Base-by-base conservation (phyloP, 2,888 invertebrate genomes). In the Drosophila barbarae region DNA sequence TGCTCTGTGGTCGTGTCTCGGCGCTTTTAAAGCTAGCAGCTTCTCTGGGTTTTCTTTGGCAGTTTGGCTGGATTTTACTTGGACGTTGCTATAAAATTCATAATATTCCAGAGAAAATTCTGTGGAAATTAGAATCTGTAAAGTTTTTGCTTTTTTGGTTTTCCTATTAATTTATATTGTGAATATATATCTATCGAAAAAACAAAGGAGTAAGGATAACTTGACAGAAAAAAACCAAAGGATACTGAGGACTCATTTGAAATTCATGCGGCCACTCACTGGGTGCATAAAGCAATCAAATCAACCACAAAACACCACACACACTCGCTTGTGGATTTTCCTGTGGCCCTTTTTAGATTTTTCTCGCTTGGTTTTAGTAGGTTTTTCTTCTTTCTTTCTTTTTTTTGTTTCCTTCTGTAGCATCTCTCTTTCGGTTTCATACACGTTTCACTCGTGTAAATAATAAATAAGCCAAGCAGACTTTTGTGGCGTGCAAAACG, bases 271-370 rank as follows among this genome's bases (percentile, higher is more conserved):
- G 87, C 87, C 75, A 86, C 86, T 87, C 86, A 86, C 84, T 82
- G 86, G 85, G 86, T 86, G 87, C 86, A 86, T 86, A 86, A 86
- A 87, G 85, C 87, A 87, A 86, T 87, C 87, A 87, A 87, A 86
- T 87, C 87, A 85, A 85, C 85, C 85, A 77, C 85, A 85, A 61
- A 80, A 78, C 75, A 77, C 67, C 73, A 57, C 59, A 50, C 59
- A 59, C 63, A 59, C 32, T 39, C 34, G 51, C 44, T 26, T 52
- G 38, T 47, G 38, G 41, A 54, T 51, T 51, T 41, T 38, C 55
- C 44, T 30, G 55, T 23, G 28, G 21, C 46, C 18, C 30, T 28
- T 30, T 30, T 9, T 21, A 34, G 47, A 54, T 35, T 42, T 57
- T 42, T 39, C 54, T 39, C 15, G 35, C 35, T 32, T 30, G 2